Evolutionary conservation across 30 jellyfish, hydroid and myxozoan species (phyloP).

Genomic region (Turritopsis rubra): DNA sequence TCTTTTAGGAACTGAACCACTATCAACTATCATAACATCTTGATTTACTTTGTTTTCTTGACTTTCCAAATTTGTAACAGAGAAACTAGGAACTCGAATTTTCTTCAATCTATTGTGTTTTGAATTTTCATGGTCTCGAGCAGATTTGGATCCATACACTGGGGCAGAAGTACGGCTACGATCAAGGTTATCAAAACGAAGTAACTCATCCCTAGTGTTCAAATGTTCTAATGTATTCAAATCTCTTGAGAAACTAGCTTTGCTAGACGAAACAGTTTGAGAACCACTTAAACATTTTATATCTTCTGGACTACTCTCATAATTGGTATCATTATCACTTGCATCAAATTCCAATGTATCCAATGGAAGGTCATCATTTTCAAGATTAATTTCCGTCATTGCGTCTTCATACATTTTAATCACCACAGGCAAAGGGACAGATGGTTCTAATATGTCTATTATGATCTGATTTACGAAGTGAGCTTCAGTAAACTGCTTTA

Average conservation of each 20-base stretch:
- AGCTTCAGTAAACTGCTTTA: constrained; percentile 62
- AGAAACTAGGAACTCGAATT: background rate
- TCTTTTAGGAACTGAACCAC: background rate
- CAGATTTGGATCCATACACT: constrained; percentile 88
- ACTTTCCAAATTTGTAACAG: background rate
- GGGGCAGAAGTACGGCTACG: constrained; percentile 75
- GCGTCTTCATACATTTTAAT: constrained; percentile 66
- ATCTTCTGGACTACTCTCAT: constrained; percentile 12
- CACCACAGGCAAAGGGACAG: constrained; percentile 57
- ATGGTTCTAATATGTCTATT: constrained; percentile 77
- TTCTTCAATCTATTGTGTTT: background rate
- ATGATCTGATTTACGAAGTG: constrained; percentile 66
- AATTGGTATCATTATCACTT: constrained; percentile 42
- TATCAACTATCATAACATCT: background rate
- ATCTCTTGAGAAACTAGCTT: background rate
- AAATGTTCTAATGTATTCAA: background rate
- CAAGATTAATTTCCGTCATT: constrained; percentile 31
- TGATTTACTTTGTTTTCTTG: background rate
- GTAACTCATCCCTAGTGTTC: background rate
- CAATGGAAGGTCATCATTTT: constrained; percentile 22
- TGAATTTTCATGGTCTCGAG: constrained; percentile 49
- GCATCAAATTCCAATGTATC: constrained; percentile 19
- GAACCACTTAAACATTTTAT: background rate
- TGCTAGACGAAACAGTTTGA: background rate
- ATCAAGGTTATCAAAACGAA: constrained; percentile 54